Evolutionary conservation across 2,888 invertebrate genomes (phyloP).

Genomic region (Helobdella robusta): DNA sequence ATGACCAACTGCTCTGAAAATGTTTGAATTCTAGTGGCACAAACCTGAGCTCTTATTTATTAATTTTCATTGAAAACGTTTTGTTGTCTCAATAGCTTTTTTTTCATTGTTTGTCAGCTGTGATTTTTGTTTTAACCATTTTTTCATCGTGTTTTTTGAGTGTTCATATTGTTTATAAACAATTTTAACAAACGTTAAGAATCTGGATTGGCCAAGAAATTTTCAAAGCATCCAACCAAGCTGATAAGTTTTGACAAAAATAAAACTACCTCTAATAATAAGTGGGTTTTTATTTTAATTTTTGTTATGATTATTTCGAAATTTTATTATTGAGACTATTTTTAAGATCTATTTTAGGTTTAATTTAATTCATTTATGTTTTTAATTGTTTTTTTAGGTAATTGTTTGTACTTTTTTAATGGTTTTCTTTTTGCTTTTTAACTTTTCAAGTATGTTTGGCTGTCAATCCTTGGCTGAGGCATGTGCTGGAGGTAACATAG

Average conservation of each 20-base stretch:
- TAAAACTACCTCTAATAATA: not conserved
- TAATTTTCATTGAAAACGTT: constrained; percentile 1
- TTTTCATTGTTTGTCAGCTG: constrained; percentile 2
- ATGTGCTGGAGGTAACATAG: constrained; percentile 86
- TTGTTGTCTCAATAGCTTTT: constrained; percentile 5
- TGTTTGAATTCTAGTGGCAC: too few species aligned
- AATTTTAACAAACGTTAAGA: too few species aligned
- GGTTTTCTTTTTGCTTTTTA: too few species aligned
- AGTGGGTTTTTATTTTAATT: not conserved
- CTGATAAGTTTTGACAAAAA: constrained; percentile 7
- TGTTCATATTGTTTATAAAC: too few species aligned
- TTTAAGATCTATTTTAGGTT: too few species aligned
- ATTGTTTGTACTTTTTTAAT: not conserved
- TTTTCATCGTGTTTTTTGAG: too few species aligned
- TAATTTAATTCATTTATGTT: too few species aligned
- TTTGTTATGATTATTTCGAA: not conserved
- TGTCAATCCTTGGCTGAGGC: constrained; percentile 70
- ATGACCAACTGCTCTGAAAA: too few species aligned
- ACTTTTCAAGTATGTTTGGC: constrained; percentile 19
- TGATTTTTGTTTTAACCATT: too few species aligned
- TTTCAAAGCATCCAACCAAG: too few species aligned
- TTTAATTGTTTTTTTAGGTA: not conserved
- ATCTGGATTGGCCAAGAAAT: too few species aligned
- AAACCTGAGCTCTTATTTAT: not conserved
- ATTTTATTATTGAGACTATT: too few species aligned